These are phyloP conservation scores for Brachylomia viminalis DNA, from an alignment of 2,888 invertebrate species.

Conservation along the genomic window DNA sequence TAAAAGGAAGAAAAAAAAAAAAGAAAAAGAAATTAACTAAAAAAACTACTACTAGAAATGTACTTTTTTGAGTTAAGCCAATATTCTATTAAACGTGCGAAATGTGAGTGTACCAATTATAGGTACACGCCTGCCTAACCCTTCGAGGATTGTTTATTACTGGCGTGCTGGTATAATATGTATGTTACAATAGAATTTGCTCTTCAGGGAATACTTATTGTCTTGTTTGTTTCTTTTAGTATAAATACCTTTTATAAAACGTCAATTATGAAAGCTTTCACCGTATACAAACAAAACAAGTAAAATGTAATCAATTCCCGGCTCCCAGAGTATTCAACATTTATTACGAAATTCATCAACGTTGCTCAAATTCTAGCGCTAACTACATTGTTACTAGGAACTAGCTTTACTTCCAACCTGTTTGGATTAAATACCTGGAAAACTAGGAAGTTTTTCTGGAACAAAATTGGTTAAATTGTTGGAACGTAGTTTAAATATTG, in stretches of 20 bases:
- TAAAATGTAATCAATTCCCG: conserved; percentile 13
- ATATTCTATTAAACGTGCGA: no score
- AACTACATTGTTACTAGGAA: conserved; percentile 38
- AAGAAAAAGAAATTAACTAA: no score
- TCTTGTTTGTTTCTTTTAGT: neutral
- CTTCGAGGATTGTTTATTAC: no score
- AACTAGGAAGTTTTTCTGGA: conserved; percentile 8
- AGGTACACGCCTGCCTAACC: no score
- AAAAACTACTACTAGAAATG: no score
- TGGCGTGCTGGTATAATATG: no score
- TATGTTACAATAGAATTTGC: neutral
- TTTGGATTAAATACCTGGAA: conserved; percentile 41
- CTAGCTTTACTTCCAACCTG: conserved; percentile 8
- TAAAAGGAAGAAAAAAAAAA: no score
- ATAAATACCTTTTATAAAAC: neutral
- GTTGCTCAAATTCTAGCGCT: conserved; percentile 47
- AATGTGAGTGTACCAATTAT: no score
- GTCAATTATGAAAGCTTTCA: neutral
- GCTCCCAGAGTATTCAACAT: conserved; percentile 20
- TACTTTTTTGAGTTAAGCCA: no score
- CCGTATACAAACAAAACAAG: conserved; percentile 22
- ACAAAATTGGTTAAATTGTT: neutral
- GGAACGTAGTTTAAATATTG: neutral
- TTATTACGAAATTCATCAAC: conserved; percentile 56
- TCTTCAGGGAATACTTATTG: neutral